Evolutionary conservation across 1,140 invertebrate genomes (phyloP).

Genomic region (Drepana arcuata): DNA sequence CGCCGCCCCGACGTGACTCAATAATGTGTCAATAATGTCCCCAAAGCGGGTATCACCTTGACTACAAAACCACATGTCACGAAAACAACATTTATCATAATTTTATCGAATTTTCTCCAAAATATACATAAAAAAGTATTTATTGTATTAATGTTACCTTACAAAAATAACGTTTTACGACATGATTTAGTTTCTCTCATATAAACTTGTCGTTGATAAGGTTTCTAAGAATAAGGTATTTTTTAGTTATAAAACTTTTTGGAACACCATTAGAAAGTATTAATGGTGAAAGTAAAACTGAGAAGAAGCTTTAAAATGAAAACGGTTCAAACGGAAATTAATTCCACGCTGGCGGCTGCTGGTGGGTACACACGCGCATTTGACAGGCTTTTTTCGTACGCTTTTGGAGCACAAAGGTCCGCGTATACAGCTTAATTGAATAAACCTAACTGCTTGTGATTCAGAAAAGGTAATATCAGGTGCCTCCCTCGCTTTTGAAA

Average conservation of each 20-base stretch:
- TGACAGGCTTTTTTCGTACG: slow-evolving; percentile 8
- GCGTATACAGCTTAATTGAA: slow-evolving; percentile 37
- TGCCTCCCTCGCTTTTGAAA: slow-evolving; percentile 53
- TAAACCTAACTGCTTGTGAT: slow-evolving; percentile 48
- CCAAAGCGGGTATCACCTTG: slow-evolving; percentile 22
- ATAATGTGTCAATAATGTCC: slow-evolving; percentile 39
- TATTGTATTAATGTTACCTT: too few species aligned
- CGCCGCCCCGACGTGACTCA: slow-evolving; percentile 19
- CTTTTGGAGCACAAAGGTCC: slow-evolving; percentile 8
- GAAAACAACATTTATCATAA: slow-evolving; percentile 45
- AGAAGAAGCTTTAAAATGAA: too few species aligned
- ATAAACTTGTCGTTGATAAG: too few species aligned
- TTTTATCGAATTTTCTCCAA: slow-evolving; percentile 21
- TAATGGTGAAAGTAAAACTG: too few species aligned
- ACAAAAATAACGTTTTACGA: too few species aligned
- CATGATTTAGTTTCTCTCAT: too few species aligned
- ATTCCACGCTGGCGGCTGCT: neutral
- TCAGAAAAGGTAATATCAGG: slow-evolving; percentile 53
- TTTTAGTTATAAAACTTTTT: too few species aligned
- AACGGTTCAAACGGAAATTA: slow-evolving; percentile 2
- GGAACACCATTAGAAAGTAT: too few species aligned
- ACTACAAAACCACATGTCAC: slow-evolving; percentile 39
- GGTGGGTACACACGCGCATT: slow-evolving; percentile 1
- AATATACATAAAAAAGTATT: slow-evolving; percentile 7
- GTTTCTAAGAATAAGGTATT: too few species aligned